These are phyloP conservation scores for Elgonia sp. DNA, from an alignment of 2,888 invertebrate genomes.

Conservation along the genomic window DNA sequence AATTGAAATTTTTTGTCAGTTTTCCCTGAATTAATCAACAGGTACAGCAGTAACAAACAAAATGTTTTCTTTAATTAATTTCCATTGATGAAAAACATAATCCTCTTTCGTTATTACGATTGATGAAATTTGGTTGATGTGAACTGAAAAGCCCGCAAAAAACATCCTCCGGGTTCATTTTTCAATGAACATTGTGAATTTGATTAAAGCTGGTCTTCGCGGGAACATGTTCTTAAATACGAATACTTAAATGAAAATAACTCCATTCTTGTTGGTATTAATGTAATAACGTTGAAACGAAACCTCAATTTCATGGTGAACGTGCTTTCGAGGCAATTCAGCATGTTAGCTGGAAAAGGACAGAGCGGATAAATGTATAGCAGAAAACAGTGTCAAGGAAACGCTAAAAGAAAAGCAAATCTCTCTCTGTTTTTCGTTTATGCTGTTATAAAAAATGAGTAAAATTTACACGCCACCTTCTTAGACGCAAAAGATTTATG, in stretches of 20 bases:
- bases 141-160: no score
- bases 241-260: constrained; percentile 18
- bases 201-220: background rate
- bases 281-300: constrained; percentile 34
- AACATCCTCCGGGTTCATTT: background rate
- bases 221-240: constrained; percentile 11
- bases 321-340: constrained; percentile 43
- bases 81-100: no score
- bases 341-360: constrained; percentile 37
- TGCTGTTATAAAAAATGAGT: constrained; percentile 28
- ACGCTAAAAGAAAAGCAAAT: constrained; percentile 45
- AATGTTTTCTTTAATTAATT: no score
- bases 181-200: background rate
- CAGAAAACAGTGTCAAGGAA: constrained; percentile 59
- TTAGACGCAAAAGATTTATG: background rate
- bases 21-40: no score
- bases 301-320: constrained; percentile 49
- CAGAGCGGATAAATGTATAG: constrained; percentile 21
- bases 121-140: no score
- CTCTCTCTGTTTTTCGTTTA: constrained; percentile 8
- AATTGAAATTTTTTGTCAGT: no score
- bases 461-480: constrained; percentile 27
- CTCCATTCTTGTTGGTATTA: constrained; percentile 32
- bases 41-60: no score
- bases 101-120: no score